phyloP scores from a whole-genome alignment of 2,113 vertebrate species.

The Chaetura pelagica region DNA sequence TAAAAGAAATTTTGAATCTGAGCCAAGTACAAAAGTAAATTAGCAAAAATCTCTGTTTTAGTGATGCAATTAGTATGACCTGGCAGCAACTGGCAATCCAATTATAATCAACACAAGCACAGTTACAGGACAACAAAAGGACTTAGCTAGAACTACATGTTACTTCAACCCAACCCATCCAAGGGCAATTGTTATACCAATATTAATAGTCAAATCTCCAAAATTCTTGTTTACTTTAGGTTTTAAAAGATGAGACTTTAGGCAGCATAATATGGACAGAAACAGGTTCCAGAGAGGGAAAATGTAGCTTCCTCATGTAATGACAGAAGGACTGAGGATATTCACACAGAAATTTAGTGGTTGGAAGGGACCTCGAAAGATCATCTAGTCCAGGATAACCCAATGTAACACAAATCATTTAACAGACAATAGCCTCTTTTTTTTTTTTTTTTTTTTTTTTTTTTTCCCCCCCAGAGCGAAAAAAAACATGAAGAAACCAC shows the following conservation, averaged over 20 bases:
- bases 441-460: background rate
- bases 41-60: background rate
- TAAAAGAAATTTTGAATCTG: background rate
- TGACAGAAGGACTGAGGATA: background rate
- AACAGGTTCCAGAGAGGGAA: background rate
- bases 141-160: background rate
- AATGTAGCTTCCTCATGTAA: background rate
- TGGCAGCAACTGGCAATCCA: constrained; percentile 3
- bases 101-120: constrained; percentile 18
- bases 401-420: background rate
- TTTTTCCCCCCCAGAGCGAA: background rate
- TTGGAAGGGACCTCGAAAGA: too few relatives aligned
- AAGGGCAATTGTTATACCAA: background rate
- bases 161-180: background rate
- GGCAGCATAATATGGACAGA: background rate
- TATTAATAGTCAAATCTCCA: background rate
- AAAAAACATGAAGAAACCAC: background rate
- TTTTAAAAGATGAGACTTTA: background rate
- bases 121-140: background rate
- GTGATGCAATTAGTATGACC: background rate
- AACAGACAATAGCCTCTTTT: background rate
- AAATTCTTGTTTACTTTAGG: background rate
- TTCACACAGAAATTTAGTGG: background rate
- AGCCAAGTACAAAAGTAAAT: background rate
- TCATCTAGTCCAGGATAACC: background rate